A percentile compares a stretch with the other conserved stretches of the same genome.
These are phyloP conservation scores for Brachypodius melanocephalos DNA, from an alignment of 2,113 vertebrate species.

Conservation along the genomic window DNA sequence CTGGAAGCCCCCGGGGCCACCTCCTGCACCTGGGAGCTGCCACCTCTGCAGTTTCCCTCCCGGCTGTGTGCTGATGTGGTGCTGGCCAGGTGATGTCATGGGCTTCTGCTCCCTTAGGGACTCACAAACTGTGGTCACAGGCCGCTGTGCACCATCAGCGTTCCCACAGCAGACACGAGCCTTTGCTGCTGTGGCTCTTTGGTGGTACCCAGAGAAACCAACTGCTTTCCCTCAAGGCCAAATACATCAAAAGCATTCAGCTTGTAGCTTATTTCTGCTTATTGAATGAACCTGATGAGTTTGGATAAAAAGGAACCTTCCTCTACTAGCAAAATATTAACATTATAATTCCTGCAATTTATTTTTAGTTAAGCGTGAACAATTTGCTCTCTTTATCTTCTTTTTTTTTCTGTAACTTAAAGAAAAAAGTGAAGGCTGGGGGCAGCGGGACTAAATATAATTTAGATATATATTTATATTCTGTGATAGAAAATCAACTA, in stretches of 20 bases:
- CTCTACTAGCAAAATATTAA: neutral
- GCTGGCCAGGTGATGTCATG: fast-evolving
- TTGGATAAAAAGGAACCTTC: neutral
- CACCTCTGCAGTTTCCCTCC: fast-evolving
- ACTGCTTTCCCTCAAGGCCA: neutral
- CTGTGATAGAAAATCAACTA: neutral
- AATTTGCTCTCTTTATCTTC: neutral
- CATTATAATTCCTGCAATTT: neutral
- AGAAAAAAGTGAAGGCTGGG: neutral
- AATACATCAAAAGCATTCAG: neutral
- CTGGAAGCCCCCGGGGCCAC: neutral
- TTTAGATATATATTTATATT: neutral
- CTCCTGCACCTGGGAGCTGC: fast-evolving
- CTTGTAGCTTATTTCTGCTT: neutral
- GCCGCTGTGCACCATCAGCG: neutral
- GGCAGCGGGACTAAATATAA: neutral
- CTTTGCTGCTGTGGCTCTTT: neutral
- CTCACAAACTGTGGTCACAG: fast-evolving
- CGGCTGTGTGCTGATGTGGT: fast-evolving
- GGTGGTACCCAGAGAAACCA: neutral
- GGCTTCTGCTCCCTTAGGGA: neutral
- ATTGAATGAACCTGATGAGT: neutral
- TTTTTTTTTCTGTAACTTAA: neutral
- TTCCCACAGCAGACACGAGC: neutral
- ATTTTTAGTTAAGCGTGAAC: neutral